A percentile compares a stretch with the other conserved stretches of the same genome.
phyloP scores from a whole-genome alignment of 2,888 invertebrate species.

The Meghimatium bilineatum region DNA sequence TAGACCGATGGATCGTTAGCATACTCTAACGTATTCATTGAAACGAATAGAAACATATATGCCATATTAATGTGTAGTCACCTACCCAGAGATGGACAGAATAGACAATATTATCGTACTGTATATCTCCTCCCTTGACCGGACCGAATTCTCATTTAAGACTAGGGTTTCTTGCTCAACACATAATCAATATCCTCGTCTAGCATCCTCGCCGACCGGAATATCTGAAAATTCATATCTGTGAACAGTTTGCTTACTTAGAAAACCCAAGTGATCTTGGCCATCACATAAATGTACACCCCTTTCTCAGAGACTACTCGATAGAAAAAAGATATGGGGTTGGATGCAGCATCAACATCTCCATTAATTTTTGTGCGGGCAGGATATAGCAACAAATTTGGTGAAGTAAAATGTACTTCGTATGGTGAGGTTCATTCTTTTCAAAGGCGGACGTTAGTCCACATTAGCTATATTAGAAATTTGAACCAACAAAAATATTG shows the following conservation, averaged over 20 bases:
- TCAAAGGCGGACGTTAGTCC: too few relatives aligned
- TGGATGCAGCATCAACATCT: not conserved
- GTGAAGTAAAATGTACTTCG: not conserved
- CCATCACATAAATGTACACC: not conserved
- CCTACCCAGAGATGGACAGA: not conserved
- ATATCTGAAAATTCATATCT: slow-evolving; percentile 26
- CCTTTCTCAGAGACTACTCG: not conserved
- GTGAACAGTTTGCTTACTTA: slow-evolving; percentile 13
- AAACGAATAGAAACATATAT: too few relatives aligned
- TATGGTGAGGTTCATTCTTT: too few relatives aligned
- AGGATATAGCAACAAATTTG: not conserved
- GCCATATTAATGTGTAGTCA: too few relatives aligned
- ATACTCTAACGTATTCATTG: too few relatives aligned
- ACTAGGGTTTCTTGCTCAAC: slow-evolving; percentile 5
- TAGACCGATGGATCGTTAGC: too few relatives aligned
- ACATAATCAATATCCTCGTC: slow-evolving; percentile 22
- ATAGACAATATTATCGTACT: not conserved
- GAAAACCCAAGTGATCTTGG: not conserved
- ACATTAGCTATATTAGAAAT: not conserved
- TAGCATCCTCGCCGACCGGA: not conserved
- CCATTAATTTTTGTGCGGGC: not conserved
- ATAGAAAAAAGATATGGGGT: not conserved
- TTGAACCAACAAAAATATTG: not conserved
- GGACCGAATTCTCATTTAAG: slow-evolving; percentile 6
- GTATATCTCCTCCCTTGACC: not conserved